Conservation (phyloP, 2,797 vertebrate genomes). For the Balearica regulorum region DNA sequence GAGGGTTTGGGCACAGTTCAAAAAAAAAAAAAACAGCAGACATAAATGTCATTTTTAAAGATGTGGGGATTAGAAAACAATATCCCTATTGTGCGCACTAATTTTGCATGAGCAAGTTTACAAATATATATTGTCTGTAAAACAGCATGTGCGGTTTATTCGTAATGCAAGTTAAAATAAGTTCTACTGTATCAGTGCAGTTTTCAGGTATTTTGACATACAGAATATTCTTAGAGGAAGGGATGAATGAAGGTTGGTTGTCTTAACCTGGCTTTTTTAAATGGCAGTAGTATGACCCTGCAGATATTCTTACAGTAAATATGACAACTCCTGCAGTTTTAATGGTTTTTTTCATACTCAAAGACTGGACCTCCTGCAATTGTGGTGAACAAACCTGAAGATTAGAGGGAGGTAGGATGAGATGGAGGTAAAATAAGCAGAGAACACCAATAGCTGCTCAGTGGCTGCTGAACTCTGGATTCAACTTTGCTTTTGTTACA, state of each 20-base stretch:
- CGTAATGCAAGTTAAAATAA: conserved; percentile 71
- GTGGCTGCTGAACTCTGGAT: neutral
- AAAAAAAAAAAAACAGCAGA: conserved; percentile 65
- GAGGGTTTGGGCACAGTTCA: conserved; percentile 64
- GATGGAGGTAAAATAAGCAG: neutral
- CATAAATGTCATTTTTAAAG: conserved; percentile 66
- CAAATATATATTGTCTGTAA: conserved; percentile 79
- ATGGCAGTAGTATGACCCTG: conserved; percentile 34
- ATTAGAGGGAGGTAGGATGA: neutral
- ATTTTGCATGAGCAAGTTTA: conserved; percentile 81
- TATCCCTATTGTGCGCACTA: conserved; percentile 71
- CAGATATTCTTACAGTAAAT: conserved; percentile 46
- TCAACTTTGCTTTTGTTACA: neutral
- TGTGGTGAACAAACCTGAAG: neutral
- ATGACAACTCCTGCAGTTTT: neutral
- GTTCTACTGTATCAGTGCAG: conserved; percentile 67
- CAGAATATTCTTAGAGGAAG: conserved; percentile 32
- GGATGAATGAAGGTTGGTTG: conserved; percentile 7
- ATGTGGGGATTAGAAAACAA: conserved; percentile 51
- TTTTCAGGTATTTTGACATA: conserved; percentile 70
- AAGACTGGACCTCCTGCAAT: neutral
- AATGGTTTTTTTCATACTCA: neutral
- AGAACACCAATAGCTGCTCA: neutral
- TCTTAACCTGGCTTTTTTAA: conserved; percentile 43
- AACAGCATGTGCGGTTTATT: conserved; percentile 80